phyloP scores from a whole-genome alignment of 2,797 vertebrate genomes.

The Brachymystax lenok region DNA sequence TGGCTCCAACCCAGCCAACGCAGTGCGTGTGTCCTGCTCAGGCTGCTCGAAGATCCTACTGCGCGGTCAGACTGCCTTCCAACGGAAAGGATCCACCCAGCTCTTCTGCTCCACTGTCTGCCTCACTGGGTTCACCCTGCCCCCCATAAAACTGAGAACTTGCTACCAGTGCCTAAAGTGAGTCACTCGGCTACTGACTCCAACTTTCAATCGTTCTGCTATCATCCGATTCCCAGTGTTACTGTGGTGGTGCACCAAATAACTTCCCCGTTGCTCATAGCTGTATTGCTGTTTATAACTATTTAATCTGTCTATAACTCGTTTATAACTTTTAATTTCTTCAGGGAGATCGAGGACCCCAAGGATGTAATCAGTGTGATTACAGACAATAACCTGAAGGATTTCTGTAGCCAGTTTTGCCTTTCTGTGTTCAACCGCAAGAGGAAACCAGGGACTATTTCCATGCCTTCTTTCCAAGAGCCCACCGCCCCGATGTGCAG shows the following conservation, averaged over 20 bases:
- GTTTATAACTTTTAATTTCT: conserved; percentile 5
- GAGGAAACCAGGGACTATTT: conserved; percentile 70
- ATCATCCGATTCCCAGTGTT: neutral
- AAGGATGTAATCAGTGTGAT: conserved; percentile 95
- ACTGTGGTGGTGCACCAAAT: no score
- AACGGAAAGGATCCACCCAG: conserved; percentile 97
- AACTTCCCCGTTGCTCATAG: no score
- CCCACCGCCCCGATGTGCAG: conserved; percentile 78
- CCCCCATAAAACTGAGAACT: conserved; percentile 79
- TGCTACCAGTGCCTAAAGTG: conserved; percentile 95
- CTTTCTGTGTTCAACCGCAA: conserved; percentile 87
- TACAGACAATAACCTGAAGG: conserved; percentile 77
- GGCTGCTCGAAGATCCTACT: conserved; percentile 92
- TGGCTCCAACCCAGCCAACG: conserved; percentile 60
- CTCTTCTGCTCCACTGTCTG: conserved; percentile 99
- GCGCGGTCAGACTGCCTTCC: conserved; percentile 97
- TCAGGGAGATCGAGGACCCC: conserved; percentile 90
- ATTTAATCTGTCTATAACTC: neutral
- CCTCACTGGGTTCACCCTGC: conserved; percentile 89
- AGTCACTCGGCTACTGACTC: neutral
- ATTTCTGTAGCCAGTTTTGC: conserved; percentile 96
- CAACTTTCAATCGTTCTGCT: neutral
- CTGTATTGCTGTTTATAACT: no score
- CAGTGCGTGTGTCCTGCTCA: conserved; percentile 86
- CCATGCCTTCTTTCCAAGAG: conserved; percentile 58